These are phyloP conservation scores for Trypoxylon attenuatum DNA, from an alignment of 2,888 invertebrate genomes.

Conservation along the genomic window DNA sequence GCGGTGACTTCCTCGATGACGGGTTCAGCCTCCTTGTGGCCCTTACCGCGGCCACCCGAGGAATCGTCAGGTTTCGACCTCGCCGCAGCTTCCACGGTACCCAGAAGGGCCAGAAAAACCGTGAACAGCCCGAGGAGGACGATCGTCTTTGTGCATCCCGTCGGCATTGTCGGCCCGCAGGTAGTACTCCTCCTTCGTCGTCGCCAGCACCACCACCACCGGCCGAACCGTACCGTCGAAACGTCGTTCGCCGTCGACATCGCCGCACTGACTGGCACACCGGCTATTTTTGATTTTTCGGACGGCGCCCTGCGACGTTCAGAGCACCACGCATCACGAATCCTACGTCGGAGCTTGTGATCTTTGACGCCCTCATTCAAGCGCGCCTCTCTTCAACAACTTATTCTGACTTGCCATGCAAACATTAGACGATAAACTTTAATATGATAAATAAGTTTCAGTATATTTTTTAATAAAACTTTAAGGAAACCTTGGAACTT, in stretches of 20 bases:
- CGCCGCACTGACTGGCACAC: slow-evolving; percentile 73
- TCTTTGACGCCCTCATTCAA: background rate
- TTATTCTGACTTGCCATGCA: too few relatives aligned
- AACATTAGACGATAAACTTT: too few relatives aligned
- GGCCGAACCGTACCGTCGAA: slow-evolving; percentile 71
- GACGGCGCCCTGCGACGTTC: slow-evolving; percentile 42
- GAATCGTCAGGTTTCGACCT: slow-evolving; percentile 49
- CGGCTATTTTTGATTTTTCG: slow-evolving; percentile 72
- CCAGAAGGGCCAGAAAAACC: slow-evolving; percentile 38
- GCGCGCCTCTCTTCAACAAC: too few relatives aligned
- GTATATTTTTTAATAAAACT: too few relatives aligned
- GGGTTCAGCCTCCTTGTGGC: slow-evolving; percentile 78
- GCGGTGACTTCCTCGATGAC: slow-evolving; percentile 95
- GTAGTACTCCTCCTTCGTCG: slow-evolving; percentile 61
- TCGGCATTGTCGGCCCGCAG: slow-evolving; percentile 48
- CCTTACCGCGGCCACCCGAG: slow-evolving; percentile 25
- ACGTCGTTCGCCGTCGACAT: slow-evolving; percentile 75
- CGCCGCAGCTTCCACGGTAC: slow-evolving; percentile 44
- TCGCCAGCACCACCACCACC: slow-evolving; percentile 70
- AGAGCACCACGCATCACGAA: slow-evolving; percentile 15
- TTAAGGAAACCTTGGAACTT: too few relatives aligned
- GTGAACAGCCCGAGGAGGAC: slow-evolving; percentile 42
- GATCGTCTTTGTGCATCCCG: slow-evolving; percentile 42
- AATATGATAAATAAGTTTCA: too few relatives aligned
- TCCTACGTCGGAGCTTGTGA: background rate